A percentile compares a stretch with the other conserved stretches of the same genome.
Conservation (phyloP, 2,797 vertebrate species). For the Gambusia yucatana region DNA sequence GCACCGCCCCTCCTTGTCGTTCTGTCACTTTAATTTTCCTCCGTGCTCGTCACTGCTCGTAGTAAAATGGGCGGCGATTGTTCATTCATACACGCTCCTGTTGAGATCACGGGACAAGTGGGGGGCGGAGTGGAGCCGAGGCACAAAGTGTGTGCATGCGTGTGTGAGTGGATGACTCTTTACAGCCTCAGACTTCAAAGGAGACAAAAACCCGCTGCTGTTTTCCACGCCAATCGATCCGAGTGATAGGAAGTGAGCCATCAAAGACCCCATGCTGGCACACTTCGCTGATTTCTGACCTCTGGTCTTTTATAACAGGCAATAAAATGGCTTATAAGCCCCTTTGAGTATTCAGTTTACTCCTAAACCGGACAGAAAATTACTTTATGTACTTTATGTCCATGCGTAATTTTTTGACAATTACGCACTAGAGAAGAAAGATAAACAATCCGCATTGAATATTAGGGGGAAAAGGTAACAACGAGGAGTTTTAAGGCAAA, state of each 20-base stretch:
- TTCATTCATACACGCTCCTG: slow-evolving; percentile 60
- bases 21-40: slow-evolving; percentile 60
- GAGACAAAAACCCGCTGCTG: slow-evolving; percentile 24
- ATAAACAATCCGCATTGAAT: background rate
- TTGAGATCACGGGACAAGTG: slow-evolving; percentile 60
- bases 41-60: slow-evolving; percentile 54
- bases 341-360: background rate
- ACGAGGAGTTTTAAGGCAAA: background rate
- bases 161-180: slow-evolving; percentile 39
- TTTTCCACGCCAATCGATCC: slow-evolving; percentile 66
- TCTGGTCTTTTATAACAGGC: slow-evolving; percentile 62
- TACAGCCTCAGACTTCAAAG: slow-evolving; percentile 68
- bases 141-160: background rate
- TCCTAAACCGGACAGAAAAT: background rate
- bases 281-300: slow-evolving; percentile 52
- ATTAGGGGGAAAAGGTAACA: background rate
- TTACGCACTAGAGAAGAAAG: background rate
- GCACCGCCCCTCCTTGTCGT: background rate
- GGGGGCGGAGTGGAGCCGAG: slow-evolving; percentile 58
- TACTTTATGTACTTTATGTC: background rate
- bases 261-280: slow-evolving; percentile 73
- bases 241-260: slow-evolving; percentile 69
- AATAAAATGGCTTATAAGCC: slow-evolving; percentile 62
- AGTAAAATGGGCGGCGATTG: slow-evolving; percentile 75
- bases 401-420: background rate